phyloP scores from a whole-genome alignment of 2,888 invertebrate species.

The Drosophila neutralis region DNA sequence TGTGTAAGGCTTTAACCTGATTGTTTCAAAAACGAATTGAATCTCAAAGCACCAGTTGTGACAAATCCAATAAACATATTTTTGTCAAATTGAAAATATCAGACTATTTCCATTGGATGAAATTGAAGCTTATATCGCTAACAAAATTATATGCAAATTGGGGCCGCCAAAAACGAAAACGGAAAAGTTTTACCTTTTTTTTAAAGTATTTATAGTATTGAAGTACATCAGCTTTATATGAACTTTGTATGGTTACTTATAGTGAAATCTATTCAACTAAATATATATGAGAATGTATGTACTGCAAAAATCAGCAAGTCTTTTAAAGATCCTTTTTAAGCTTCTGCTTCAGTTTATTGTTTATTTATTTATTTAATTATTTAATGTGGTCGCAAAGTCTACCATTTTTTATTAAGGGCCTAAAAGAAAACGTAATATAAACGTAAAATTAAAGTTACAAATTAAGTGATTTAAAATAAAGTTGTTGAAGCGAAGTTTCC shows the following conservation, averaged over 20 bases:
- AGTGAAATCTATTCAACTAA: background rate
- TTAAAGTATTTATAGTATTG: background rate
- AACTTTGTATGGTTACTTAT: background rate
- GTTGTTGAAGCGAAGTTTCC: background rate
- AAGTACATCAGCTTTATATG: too few relatives aligned
- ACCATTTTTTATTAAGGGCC: background rate
- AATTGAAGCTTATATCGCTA: background rate
- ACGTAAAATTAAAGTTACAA: background rate
- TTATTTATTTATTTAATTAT: too few relatives aligned
- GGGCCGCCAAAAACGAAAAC: background rate
- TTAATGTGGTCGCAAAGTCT: background rate
- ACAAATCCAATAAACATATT: background rate
- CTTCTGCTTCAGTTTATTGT: background rate
- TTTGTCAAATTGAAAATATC: background rate
- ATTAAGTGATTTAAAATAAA: background rate
- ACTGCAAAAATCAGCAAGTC: background rate
- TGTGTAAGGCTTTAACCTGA: background rate
- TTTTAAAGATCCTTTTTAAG: background rate
- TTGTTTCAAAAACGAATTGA: conserved; percentile 11
- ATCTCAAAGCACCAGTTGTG: conserved; percentile 17
- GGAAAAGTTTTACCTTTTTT: background rate
- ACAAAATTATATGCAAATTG: background rate
- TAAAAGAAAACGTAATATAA: background rate
- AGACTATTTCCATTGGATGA: background rate
- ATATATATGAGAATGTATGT: background rate